Conservation (phyloP, 2,797 vertebrate genomes). For the Danio choprae region DNA sequence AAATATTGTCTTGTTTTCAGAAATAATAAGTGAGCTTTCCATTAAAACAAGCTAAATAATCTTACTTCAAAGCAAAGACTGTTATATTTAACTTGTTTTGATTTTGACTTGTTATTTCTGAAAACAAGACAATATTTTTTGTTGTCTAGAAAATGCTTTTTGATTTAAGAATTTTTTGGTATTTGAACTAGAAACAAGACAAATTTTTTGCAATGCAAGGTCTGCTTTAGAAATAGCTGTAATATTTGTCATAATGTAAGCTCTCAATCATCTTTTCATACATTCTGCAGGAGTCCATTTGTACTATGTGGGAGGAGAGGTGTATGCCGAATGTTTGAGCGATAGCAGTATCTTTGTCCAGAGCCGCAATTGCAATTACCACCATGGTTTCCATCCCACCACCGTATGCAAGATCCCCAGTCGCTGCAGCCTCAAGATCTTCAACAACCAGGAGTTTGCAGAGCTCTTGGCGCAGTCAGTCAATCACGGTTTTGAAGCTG, state of each 20-base stretch:
- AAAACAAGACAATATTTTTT: too few relatives aligned
- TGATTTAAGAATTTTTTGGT: too few relatives aligned
- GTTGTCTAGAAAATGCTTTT: too few relatives aligned
- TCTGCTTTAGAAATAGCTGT: neutral
- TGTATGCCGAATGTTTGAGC: conserved; percentile 94
- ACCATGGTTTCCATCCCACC: conserved; percentile 95
- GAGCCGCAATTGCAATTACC: conserved; percentile 97
- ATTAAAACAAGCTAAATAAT: too few relatives aligned
- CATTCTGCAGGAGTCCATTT: conserved; percentile 86
- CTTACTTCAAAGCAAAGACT: too few relatives aligned
- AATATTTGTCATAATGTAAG: neutral
- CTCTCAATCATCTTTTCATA: neutral
- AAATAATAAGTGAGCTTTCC: too few relatives aligned
- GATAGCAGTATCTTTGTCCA: conserved; percentile 98
- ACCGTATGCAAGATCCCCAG: conserved; percentile 98
- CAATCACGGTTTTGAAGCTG: conserved; percentile 96
- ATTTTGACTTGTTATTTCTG: too few relatives aligned
- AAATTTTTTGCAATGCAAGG: too few relatives aligned
- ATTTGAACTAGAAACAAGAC: too few relatives aligned
- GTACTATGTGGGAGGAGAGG: conserved; percentile 95
- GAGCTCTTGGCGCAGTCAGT: conserved; percentile 94
- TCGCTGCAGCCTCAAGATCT: conserved; percentile 95
- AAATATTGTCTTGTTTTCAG: too few relatives aligned
- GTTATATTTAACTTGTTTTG: neutral
- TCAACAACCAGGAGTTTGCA: conserved; percentile 97